Base-by-base conservation (phyloP, 2,113 vertebrate species). In the Miniopterus natalensis region DNA sequence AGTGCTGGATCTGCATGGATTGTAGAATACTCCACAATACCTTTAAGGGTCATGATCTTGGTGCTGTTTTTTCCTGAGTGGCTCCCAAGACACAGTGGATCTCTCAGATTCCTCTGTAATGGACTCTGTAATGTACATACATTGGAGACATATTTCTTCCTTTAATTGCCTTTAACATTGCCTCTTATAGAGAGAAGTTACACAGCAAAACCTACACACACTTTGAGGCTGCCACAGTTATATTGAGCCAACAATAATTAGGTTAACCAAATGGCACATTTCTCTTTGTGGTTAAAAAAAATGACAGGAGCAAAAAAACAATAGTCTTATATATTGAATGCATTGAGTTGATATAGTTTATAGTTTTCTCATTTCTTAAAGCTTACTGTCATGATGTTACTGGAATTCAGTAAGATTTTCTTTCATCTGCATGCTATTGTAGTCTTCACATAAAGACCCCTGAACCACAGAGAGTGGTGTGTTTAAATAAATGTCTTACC, bases 281-380 rank as follows among this genome's bases (percentile, higher is more conserved):
- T 90, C 17, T 96, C 80, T 84, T 59, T 84, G 9, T 23, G n/a
- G 42, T 84, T 91, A 85, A 65, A 94, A 94, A 59, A 80, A 40
- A 66, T 59, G 2, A 3, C 29, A 74, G 77, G 36, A 85, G 3
- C 17, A 40, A 63, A 91, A 85, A 90, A 7, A 84, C 9, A 95
- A 78, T 71, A 36, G n/a, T 85, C 13, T 87, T 94, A 63, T 75
- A 59, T 90, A 36, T 45, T 71, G 74, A 14, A 55, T n/a, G 29
- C 17, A 18, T 57, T 91, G 45, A 88, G 47, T 59, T 86, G 2
- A 74, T 70, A 55, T 1, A 6, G 8, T 66, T 90, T 92, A 47
- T 1, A 71, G 29, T 49, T 89, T 95, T 89, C 29, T 85, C 45
- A 40, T 78, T 84, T 90, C 61, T 84, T 51, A 77, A 66, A 94